phyloP scores from a whole-genome alignment of 2,113 vertebrate genomes.

The Hippopotamus amphibius region DNA sequence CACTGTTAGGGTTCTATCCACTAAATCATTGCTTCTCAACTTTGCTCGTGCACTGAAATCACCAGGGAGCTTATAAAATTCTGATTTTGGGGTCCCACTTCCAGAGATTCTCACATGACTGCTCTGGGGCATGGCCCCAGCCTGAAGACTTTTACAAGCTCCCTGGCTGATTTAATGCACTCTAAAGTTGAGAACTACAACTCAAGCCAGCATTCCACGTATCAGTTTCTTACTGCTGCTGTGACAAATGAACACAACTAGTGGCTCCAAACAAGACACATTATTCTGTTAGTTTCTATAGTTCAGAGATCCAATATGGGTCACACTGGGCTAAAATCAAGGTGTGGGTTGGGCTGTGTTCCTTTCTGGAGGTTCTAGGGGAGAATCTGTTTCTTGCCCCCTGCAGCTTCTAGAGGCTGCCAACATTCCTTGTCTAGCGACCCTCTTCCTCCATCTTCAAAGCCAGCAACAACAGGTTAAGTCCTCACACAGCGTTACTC shows the following conservation, averaged over 20 bases:
- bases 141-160: not conserved
- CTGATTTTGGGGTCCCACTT: not conserved
- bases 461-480: not conserved
- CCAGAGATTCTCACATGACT: not conserved
- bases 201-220: not conserved
- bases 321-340: not conserved
- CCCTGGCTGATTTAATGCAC: not conserved
- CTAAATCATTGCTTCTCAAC: not conserved
- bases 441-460: not conserved
- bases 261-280: not conserved
- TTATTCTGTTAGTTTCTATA: not conserved
- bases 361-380: not conserved
- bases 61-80: not conserved
- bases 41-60: not conserved
- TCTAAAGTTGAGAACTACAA: not conserved
- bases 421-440: not conserved
- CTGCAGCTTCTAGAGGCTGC: not conserved
- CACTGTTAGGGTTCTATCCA: not conserved
- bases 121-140: not conserved
- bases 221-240: not conserved
- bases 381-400: not conserved
- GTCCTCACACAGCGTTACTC: not conserved
- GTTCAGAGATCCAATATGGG: not conserved
- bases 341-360: not conserved
- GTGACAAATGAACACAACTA: not conserved